Conservation (phyloP, 1,140 invertebrate species). For the Drosophila subobscura region DNA sequence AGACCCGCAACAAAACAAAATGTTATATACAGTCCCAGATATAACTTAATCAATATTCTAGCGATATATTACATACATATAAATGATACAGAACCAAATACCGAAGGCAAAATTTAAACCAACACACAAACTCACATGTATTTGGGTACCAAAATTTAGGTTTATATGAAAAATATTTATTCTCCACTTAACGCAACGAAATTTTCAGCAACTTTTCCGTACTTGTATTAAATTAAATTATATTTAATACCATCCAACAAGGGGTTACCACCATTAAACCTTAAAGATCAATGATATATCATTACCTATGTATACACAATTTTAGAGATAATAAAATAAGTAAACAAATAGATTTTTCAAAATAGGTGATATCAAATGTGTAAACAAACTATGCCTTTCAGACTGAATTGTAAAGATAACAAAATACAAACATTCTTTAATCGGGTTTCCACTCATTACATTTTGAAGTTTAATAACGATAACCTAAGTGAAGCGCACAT, state of each 20-base stretch:
- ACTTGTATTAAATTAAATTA: conserved; percentile 57
- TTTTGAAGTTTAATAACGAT: conserved; percentile 69
- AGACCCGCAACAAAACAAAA: conserved; percentile 5
- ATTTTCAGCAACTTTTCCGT: conserved; percentile 75
- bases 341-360: conserved; percentile 73
- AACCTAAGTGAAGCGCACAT: conserved; percentile 68
- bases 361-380: conserved; percentile 80
- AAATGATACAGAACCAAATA: conserved; percentile 70
- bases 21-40: conserved; percentile 43
- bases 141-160: conserved; percentile 78
- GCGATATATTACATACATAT: conserved; percentile 47
- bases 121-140: conserved; percentile 56
- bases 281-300: conserved; percentile 63
- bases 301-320: conserved; percentile 63
- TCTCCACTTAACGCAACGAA: conserved; percentile 79
- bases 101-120: conserved; percentile 68
- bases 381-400: conserved; percentile 81
- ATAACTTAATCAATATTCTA: conserved; percentile 51
- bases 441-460: conserved; percentile 67
- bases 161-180: conserved; percentile 74
- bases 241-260: conserved; percentile 53
- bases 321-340: conserved; percentile 56
- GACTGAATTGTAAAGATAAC: conserved; percentile 80
- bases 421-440: conserved; percentile 77
- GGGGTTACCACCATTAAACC: conserved; percentile 62